A percentile compares a stretch with the other conserved stretches of the same genome.
Conservation (phyloP, 2,797 vertebrate genomes). For the Mormyrops attenuatus region DNA sequence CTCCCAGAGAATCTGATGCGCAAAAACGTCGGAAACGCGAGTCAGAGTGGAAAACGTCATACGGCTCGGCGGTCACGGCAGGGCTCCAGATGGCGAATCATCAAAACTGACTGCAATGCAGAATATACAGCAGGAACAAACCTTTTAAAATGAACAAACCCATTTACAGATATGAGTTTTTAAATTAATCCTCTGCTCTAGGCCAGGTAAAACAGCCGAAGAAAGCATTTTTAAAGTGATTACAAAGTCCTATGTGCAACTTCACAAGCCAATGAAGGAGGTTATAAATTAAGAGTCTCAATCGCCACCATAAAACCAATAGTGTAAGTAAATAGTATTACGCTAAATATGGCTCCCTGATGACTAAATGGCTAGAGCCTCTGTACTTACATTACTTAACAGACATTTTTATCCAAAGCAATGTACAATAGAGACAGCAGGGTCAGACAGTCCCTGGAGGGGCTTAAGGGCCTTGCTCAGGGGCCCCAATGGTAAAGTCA, state of each 20-base stretch:
- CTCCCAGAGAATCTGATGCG: slow-evolving; percentile 81
- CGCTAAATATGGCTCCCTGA: neutral
- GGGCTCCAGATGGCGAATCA: neutral
- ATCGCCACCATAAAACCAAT: neutral
- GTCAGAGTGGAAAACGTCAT: neutral
- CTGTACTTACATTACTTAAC: neutral
- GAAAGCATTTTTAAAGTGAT: neutral
- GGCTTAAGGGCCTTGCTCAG: neutral
- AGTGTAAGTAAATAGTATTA: neutral
- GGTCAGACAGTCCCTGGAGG: neutral
- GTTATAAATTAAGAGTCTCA: neutral
- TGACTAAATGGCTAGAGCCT: neutral
- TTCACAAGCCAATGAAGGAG: neutral
- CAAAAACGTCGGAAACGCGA: neutral
- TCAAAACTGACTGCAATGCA: neutral
- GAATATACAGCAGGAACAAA: neutral
- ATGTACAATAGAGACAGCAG: neutral
- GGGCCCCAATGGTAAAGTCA: neutral
- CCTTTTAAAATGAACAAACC: neutral
- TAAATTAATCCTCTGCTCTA: neutral
- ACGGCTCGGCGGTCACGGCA: neutral
- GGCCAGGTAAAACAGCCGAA: neutral
- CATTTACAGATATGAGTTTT: neutral
- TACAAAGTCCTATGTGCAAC: neutral
- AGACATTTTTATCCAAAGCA: neutral